phyloP scores from a whole-genome alignment of 2,888 invertebrate genomes.

The Deilephila elpenor region DNA sequence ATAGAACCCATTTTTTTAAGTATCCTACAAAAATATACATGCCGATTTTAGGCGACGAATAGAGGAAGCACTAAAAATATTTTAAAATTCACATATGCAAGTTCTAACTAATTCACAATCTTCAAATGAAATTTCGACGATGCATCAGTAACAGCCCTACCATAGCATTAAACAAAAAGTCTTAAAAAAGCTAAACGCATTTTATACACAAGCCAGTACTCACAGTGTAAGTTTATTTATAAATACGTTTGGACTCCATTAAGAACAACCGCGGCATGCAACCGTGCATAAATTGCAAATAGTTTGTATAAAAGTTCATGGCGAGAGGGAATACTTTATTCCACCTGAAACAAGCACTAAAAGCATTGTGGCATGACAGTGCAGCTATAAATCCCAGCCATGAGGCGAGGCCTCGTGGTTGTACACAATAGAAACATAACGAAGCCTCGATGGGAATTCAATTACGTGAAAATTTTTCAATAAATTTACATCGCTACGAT shows the following conservation, averaged over 20 bases:
- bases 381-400: conserved; percentile 32
- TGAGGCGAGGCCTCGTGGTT: not conserved
- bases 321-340: conserved; percentile 3
- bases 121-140: not conserved
- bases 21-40: not conserved
- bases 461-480: conserved; percentile 42
- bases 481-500: conserved; percentile 28
- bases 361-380: conserved; percentile 13
- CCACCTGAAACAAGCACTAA: conserved; percentile 19
- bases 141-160: no score
- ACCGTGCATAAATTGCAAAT: not conserved
- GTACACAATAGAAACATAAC: conserved; percentile 30
- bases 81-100: not conserved
- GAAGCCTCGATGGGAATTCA: conserved; percentile 40
- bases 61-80: no score
- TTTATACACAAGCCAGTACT: no score
- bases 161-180: no score
- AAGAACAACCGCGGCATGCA: not conserved
- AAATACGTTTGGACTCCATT: not conserved
- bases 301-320: not conserved
- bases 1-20: no score
- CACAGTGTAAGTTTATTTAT: not conserved
- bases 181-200: no score
- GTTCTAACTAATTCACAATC: not conserved
- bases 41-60: no score